Base-by-base conservation (phyloP, 2,113 vertebrate genomes). In the Chaetops frenatus region DNA sequence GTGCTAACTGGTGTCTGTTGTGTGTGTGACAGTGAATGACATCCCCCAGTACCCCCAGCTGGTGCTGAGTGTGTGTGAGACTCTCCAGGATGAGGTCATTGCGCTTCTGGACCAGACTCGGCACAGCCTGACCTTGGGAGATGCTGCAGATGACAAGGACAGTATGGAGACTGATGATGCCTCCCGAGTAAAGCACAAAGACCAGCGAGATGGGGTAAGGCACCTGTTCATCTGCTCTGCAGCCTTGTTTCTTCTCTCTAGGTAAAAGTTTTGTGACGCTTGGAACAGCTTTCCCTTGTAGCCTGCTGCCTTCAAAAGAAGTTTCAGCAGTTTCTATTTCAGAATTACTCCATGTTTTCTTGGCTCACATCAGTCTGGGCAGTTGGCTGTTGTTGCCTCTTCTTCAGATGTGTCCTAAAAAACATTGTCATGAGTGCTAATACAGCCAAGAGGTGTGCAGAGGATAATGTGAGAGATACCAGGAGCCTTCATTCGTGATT, bases 1-100 rank as follows among this genome's bases (percentile, higher is more conserved):
- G 60, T 61, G 78, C 51, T 92, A 62, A 96, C 57, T 70, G 13
- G 12, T 64, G 56, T 70, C 42, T 79, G 2, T 76, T 80, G 38
- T 51, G 45, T 94, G 21, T 96, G 51, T 91, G 71, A 10, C 97
- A 99, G 99, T 98, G 70, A 98, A 96, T 25, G 99, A 99, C 88
- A 98, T 99, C 90, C 99, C 99, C 58, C 99, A 99, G 98, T 99
- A 99, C 94, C 98, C 98, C 45, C 99, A 99, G 98, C 98, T 99
- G 92, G 97, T 99, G 95, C 90, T 98, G 47, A 99, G 98, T 0
- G 99, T 99, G 92, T 99, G 99, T 12, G 98, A 99, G 97, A 99
- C 99, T 1, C 98, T 99, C 51, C 99, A 99, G 53, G 99, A 99
- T 11, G 99, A 99, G 92, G 98, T 99, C 9, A 95, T 99, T 82